Evolutionary conservation across 2,113 vertebrate species (phyloP), one percentile per base, ranked within the genome.

Genomic region (Nematolebias whitei): DNA sequence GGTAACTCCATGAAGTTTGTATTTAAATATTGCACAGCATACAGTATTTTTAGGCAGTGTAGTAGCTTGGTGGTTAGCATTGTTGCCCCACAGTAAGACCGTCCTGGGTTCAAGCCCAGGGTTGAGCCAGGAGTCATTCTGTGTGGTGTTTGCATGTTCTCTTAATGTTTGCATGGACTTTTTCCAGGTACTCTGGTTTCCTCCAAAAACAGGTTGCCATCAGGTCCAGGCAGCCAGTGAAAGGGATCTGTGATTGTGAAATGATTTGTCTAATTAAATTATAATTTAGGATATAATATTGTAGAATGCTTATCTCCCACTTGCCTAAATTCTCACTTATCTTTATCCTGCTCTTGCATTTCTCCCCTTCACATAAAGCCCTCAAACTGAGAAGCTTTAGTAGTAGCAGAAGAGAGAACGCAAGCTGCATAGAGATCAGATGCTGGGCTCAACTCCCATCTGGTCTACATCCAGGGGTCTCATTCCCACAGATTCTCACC

Each of bases 401-500:
- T 39, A 56, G 20, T 24, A 62, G 52, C 15, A 19, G 23, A 15
- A 26, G 16, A 43, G 23, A 49, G 41, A 32, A 35, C 22, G 35
- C 41, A 4, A 63, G 35, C 53, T 74, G 60, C 60, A 39, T 16
- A 44, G 39, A 64, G 74, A 43, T 82, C 62, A 70, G 47, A 53
- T 58, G 24, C 59, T 8, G 16, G 74, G 68, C 73, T 81, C 60
- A 11, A 29, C 20, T 77, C 43, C 80, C 76, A 76, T 83, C 65
- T 84, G 85, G 70, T 84, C 69, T 23, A 73, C 51, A 77, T 87
- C 78, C 71, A 78, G 57, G 13, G 56, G 57, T 82, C 60, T 83
- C 57, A 53, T 69, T 81, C 72, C 63, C 70, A 50, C 48, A 7
- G 59, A 72, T 74, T 68, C 56, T 57, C 58, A 73, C 40, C 35